These are phyloP conservation scores for Labia minor DNA, from an alignment of 2,888 invertebrate species.

Conservation along the genomic window DNA sequence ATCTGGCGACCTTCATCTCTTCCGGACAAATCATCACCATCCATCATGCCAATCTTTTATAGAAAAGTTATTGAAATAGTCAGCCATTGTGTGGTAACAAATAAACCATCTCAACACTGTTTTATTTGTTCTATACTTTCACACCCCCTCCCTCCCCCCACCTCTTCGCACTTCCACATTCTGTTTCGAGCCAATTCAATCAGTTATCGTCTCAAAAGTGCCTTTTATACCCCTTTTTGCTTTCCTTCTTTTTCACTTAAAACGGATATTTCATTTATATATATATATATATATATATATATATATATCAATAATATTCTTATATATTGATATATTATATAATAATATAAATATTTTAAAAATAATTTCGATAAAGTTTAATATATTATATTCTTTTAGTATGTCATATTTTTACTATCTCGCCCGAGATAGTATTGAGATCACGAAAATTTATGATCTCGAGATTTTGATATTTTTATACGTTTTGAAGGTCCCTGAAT, in stretches of 20 bases:
- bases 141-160: no score
- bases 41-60: not conserved
- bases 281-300: no score
- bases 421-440: no score
- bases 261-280: not conserved
- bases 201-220: not conserved
- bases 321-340: no score
- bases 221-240: not conserved
- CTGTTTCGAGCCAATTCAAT: not conserved
- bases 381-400: no score
- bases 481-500: no score
- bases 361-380: no score
- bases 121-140: slow-evolving; percentile 1
- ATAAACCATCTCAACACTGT: not conserved
- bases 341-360: no score
- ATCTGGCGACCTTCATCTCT: not conserved
- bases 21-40: slow-evolving; percentile 5
- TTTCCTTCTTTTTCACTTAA: not conserved
- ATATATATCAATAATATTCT: no score
- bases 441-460: no score
- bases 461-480: no score
- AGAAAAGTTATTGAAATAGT: not conserved
- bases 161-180: not conserved
- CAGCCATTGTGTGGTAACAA: not conserved
- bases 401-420: no score